Conservation (phyloP, 2,113 vertebrate species). For the Tychaedon coryphoeus region DNA sequence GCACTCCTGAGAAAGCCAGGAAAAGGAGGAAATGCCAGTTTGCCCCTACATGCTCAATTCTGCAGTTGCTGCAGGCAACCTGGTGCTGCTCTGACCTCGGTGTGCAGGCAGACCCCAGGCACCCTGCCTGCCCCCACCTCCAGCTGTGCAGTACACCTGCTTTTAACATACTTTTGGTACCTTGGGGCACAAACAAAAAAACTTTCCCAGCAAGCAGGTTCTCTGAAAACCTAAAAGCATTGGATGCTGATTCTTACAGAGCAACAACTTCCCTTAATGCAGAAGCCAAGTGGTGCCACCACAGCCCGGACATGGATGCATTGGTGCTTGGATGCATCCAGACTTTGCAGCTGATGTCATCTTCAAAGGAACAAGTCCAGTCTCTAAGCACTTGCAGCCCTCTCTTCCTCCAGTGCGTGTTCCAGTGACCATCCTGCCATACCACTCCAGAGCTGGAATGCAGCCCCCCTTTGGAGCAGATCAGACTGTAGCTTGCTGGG, state of each 20-base stretch:
- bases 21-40: background rate
- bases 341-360: background rate
- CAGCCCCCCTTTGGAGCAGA: background rate
- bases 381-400: background rate
- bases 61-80: background rate
- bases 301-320: background rate
- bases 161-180: background rate
- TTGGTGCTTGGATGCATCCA: background rate
- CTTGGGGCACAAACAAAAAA: background rate
- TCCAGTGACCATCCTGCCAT: background rate
- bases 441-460: background rate
- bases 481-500: background rate
- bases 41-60: background rate
- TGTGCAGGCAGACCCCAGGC: background rate
- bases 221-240: background rate
- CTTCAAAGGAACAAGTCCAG: background rate
- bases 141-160: background rate
- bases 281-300: background rate
- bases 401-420: fast-evolving
- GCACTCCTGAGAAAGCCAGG: background rate
- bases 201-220: background rate
- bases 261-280: background rate
- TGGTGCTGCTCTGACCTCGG: too few species aligned
- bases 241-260: background rate
- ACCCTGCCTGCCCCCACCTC: fast-evolving